phyloP scores from a whole-genome alignment of 2,888 invertebrate species.

The Eupithecia exiguata region DNA sequence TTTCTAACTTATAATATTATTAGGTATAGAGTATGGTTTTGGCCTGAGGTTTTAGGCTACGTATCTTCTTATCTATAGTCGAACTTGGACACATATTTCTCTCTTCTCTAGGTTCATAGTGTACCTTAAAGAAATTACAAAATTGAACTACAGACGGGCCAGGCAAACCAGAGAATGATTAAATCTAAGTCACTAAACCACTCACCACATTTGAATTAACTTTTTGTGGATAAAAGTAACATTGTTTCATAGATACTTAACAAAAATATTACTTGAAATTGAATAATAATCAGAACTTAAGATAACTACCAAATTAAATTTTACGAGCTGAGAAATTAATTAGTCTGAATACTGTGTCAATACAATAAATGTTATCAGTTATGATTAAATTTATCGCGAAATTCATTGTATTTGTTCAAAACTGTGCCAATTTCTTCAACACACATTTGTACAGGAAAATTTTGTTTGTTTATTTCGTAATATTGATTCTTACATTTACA shows the following conservation, averaged over 20 bases:
- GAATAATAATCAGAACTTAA: not conserved
- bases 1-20: too few relatives aligned
- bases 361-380: slow-evolving; percentile 10
- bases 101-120: not conserved
- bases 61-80: not conserved
- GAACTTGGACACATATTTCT: not conserved
- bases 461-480: slow-evolving; percentile 18
- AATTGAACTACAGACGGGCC: not conserved
- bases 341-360: slow-evolving; percentile 21
- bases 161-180: not conserved
- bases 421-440: slow-evolving; percentile 28
- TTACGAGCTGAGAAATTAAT: slow-evolving; percentile 5
- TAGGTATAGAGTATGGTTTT: too few relatives aligned
- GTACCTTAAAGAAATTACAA: not conserved
- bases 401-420: slow-evolving; percentile 6
- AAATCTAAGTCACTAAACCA: not conserved
- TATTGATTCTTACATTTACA: slow-evolving; percentile 19
- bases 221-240: not conserved
- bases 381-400: slow-evolving; percentile 20
- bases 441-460: slow-evolving; percentile 7
- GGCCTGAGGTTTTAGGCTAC: not conserved
- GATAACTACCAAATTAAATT: not conserved
- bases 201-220: not conserved
- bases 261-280: not conserved
- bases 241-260: not conserved